Base-by-base conservation (phyloP, 2,113 vertebrate species). In the Megatriorchis doriae region DNA sequence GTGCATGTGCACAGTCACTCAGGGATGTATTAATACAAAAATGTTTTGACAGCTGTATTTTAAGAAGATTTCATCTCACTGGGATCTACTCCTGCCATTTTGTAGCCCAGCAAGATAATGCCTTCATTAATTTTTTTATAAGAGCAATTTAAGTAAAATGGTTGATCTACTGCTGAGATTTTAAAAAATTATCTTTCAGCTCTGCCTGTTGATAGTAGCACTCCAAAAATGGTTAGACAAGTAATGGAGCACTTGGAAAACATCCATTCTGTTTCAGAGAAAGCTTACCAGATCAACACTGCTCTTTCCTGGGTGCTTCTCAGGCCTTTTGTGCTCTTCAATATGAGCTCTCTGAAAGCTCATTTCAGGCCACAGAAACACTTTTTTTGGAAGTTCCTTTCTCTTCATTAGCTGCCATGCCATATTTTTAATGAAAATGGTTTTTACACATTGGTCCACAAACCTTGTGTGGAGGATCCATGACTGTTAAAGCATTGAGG, bases 71-170 rank as follows among this genome's bases (percentile, higher is more conserved):
- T 94, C 65, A 84, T 97, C 93, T 97, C 96, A n/a, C 90, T 93
- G 83, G 88, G 90, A 96, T 94, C 89, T 83, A 91, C 91, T 96
- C 94, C 94, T 97, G 91, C 94, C 91, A 93, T 94, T 94, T 94
- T 96, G 90, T 94, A 95, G 88, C 96, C 91, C 95, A 80, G 73
- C 92, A 97, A 98, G 90, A 97, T 97, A 97, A 97, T 97, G 94
- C 94, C 88, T 96, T 98, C 94, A 97, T 98, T 97, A 96, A 96
- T 96, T 97, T 98, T 98, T 97, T 96, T 96, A 97, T 97, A 91
- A 94, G 78, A 94, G 87, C 94, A 93, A 94, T 96, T 96, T 95
- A 97, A 97, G 96, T 95, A 93, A 96, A 97, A 93, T 92, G 65
- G 96, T 95, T 85, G 86, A 94, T 95, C 89, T 82, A 92, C 94